These are phyloP conservation scores for Drosophila austrosaltans DNA, from an alignment of 2,888 invertebrate genomes.

Conservation along the genomic window DNA sequence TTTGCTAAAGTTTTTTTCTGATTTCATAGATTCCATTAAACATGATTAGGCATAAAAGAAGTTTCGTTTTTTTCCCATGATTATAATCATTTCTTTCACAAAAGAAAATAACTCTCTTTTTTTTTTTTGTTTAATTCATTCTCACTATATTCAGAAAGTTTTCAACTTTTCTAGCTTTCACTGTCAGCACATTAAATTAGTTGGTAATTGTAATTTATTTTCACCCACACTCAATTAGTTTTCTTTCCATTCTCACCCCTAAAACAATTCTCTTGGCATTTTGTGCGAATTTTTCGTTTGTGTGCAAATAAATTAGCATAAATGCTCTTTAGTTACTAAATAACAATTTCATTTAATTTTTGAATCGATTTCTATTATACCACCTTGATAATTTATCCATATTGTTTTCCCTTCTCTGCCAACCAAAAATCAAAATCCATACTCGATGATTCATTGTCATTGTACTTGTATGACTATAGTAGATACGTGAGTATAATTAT, in stretches of 20 bases:
- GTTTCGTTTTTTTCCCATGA: background rate
- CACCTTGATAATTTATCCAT: background rate
- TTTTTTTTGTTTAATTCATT: background rate
- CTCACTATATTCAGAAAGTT: slow-evolving; percentile 9
- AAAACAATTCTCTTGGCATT: slow-evolving; percentile 44
- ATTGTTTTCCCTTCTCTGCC: background rate
- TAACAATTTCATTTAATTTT: slow-evolving; percentile 11
- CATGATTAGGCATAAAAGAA: background rate
- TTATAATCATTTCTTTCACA: background rate
- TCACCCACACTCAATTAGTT: slow-evolving; percentile 38
- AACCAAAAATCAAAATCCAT: slow-evolving; percentile 35
- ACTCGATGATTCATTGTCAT: slow-evolving; percentile 61
- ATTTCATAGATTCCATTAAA: background rate
- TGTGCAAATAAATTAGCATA: slow-evolving; percentile 36
- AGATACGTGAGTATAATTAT: slow-evolving; percentile 32
- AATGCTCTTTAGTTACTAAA: background rate
- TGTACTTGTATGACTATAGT: background rate
- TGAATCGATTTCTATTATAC: slow-evolving; percentile 16
- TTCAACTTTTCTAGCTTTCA: slow-evolving; percentile 42
- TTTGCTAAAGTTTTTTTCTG: background rate
- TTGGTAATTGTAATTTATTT: slow-evolving; percentile 47
- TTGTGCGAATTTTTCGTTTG: slow-evolving; percentile 36
- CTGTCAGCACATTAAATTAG: slow-evolving; percentile 48
- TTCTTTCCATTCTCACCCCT: slow-evolving; percentile 26
- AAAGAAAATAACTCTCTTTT: slow-evolving; percentile 14